These are phyloP conservation scores for Salvelinus fontinalis DNA, from an alignment of 2,113 vertebrate species.

Conservation along the genomic window DNA sequence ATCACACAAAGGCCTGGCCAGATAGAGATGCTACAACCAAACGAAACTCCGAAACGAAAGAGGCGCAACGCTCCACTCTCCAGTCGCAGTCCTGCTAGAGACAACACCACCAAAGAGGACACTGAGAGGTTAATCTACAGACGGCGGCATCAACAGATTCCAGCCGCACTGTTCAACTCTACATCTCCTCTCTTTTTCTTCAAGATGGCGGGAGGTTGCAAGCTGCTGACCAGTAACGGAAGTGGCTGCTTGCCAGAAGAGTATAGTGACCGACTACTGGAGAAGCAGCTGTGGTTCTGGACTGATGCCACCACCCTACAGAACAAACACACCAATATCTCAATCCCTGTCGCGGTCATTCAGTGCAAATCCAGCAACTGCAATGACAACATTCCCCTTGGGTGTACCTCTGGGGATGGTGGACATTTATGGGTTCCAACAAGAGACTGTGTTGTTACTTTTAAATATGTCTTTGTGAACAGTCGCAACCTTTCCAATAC, in stretches of 20 bases:
- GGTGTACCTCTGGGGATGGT: neutral
- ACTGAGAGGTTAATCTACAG: neutral
- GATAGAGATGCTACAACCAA: neutral
- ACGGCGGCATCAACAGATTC: neutral
- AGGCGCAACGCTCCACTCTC: neutral
- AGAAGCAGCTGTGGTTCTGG: conserved; percentile 23
- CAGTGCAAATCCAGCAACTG: neutral
- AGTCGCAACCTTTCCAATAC: neutral
- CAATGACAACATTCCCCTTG: neutral
- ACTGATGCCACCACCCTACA: neutral
- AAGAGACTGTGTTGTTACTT: conserved; percentile 1
- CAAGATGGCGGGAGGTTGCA: neutral
- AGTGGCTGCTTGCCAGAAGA: neutral
- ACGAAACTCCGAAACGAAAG: neutral
- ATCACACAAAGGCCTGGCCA: too few species aligned
- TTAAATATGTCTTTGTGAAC: neutral
- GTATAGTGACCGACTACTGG: neutral
- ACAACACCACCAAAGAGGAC: neutral
- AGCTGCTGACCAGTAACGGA: conserved; percentile 13
- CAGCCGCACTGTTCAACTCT: neutral
- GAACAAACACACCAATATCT: conserved; percentile 2
- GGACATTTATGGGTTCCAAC: neutral
- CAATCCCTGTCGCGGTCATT: neutral
- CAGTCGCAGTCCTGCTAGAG: neutral
- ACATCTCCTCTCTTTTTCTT: conserved; percentile 8